Evolutionary conservation across 2,888 invertebrate genomes (phyloP).

Genomic region (Microchrysa polita): DNA sequence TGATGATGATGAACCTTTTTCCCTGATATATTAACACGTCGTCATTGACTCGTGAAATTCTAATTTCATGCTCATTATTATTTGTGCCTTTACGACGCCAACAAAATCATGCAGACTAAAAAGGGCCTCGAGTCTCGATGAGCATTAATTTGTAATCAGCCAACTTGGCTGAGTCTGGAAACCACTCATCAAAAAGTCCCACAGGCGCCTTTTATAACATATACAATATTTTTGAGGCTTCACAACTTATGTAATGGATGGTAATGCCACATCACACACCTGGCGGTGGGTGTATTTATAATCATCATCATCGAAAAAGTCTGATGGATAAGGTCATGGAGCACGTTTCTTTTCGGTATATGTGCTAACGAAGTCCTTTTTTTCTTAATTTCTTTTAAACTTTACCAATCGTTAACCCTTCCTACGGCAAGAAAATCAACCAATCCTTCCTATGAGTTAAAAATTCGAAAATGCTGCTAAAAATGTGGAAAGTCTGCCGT

Average conservation of each 20-base stretch:
- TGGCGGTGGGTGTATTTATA: background rate
- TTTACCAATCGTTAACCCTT: no score
- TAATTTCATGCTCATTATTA: background rate
- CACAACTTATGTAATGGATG: background rate
- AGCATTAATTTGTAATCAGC: conserved; percentile 4
- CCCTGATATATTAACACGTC: background rate
- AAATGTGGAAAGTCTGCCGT: conserved; percentile 17
- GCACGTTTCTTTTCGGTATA: background rate
- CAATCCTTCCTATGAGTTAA: background rate
- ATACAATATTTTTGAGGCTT: background rate
- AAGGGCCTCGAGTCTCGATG: background rate
- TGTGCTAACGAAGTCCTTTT: no score
- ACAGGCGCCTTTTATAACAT: no score
- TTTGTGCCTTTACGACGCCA: background rate
- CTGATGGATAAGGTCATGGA: background rate
- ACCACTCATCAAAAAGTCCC: background rate
- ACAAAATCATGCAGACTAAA: background rate
- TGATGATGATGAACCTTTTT: background rate
- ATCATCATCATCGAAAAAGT: background rate
- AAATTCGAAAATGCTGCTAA: conserved; percentile 29
- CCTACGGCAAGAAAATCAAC: no score
- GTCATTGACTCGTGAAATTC: background rate
- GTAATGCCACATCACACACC: no score
- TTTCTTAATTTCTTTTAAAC: no score
- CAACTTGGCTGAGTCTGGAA: background rate